Percentiles rank a stretch among this genome's conserved stretches.
Evolutionary conservation across 1,140 invertebrate genomes (phyloP).

Genomic region (Bombus affinis): DNA sequence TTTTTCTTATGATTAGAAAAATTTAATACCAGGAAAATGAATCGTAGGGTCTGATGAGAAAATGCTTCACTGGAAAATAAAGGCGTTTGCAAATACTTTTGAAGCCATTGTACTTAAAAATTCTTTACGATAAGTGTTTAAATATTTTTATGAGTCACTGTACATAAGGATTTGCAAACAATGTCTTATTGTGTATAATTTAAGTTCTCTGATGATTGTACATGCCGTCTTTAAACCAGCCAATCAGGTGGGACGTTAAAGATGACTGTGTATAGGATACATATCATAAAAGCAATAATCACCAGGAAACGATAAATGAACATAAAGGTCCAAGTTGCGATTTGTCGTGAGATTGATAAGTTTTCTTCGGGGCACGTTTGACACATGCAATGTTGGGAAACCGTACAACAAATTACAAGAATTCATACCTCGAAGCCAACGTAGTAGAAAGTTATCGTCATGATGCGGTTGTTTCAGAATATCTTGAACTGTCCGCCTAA

Average conservation of each 20-base stretch:
- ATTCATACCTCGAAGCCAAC: conserved; percentile 90
- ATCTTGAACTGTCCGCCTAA: conserved; percentile 87
- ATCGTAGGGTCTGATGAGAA: too few relatives aligned
- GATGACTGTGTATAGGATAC: too few relatives aligned
- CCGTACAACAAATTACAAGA: conserved; percentile 25
- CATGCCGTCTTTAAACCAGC: not conserved
- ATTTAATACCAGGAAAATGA: too few relatives aligned
- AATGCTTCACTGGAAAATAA: too few relatives aligned
- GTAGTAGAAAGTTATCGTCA: conserved; percentile 90
- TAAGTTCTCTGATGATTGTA: not conserved
- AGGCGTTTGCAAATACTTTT: too few relatives aligned
- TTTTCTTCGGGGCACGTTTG: not conserved
- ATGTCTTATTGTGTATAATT: not conserved
- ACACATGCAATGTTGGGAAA: not conserved
- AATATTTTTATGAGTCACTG: not conserved
- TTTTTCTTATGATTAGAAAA: too few relatives aligned
- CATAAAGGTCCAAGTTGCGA: not conserved
- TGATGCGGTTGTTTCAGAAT: conserved; percentile 86
- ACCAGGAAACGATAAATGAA: not conserved
- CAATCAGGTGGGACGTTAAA: too few relatives aligned
- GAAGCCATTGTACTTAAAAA: too few relatives aligned
- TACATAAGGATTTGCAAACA: not conserved
- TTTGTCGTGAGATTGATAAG: not conserved
- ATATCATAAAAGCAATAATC: not conserved
- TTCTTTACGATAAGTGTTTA: too few relatives aligned